These are phyloP conservation scores for Drosophila trapezifrons DNA, from an alignment of 1,140 invertebrate genomes.

Conservation along the genomic window DNA sequence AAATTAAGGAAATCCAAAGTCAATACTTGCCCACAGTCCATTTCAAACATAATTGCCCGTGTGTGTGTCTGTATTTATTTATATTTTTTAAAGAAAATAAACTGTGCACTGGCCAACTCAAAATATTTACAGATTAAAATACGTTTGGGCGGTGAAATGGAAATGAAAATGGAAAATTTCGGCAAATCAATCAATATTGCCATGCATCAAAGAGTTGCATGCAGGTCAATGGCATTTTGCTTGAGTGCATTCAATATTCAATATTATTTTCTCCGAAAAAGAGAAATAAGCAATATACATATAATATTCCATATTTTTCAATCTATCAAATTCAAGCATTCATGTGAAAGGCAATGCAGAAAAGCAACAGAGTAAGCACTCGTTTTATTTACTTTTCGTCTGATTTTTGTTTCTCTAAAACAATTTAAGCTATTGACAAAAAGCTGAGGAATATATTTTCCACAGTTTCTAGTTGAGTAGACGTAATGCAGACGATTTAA, in stretches of 20 bases:
- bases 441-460: not conserved
- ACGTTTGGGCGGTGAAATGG: conserved; percentile 30
- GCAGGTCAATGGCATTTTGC: conserved; percentile 68
- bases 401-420: not conserved
- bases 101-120: conserved; percentile 23
- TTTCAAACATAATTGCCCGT: conserved; percentile 28
- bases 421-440: conserved; percentile 8
- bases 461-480: conserved; percentile 7
- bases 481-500: not conserved
- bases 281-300: conserved; percentile 14
- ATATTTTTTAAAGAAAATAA: conserved; percentile 38
- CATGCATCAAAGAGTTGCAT: conserved; percentile 55
- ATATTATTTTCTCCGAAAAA: conserved; percentile 50
- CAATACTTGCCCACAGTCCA: conserved; percentile 13
- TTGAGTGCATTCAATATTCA: conserved; percentile 55
- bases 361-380: conserved; percentile 10
- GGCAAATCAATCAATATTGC: conserved; percentile 68
- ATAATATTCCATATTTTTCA: conserved; percentile 34
- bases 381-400: conserved; percentile 2
- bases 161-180: conserved; percentile 54
- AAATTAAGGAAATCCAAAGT: conserved; percentile 32
- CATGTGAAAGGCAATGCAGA: conserved; percentile 56
- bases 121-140: conserved; percentile 54
- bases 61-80: conserved; percentile 14
- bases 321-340: conserved; percentile 71